Base-by-base conservation (phyloP, 2,113 vertebrate genomes). In the Solenodon paradoxus region DNA sequence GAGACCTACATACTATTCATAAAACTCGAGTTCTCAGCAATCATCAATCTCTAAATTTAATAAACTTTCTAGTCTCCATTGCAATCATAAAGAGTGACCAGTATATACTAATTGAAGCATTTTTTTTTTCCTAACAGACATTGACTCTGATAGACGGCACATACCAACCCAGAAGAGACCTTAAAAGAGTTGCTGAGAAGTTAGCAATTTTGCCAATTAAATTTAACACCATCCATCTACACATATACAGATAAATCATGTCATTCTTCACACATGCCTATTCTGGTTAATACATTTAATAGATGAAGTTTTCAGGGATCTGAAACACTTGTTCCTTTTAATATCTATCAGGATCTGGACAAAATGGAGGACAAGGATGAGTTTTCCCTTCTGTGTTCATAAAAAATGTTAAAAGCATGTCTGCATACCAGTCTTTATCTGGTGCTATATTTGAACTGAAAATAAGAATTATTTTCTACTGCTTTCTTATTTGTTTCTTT, bases 71-170 rank as follows among this genome's bases (percentile, higher is more conserved):
- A 86, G 93, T 89, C 86, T 95, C 55, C 81, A 94, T 16, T 95
- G 77, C 79, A 69, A 85, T 80, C 85, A 93, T 95, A 97, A 96
- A 75, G 53, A 92, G 20, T 88, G 95, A 96, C 59, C 61, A 90
- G 17, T 45, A 63, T n/a, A 94, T 64, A 49, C 40, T 82, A 92
- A 97, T 94, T 89, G 75, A 91, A 86, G 57, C 40, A 92, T 42
- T 57, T n/a, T 61, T 97, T 57, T 95, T 96, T 95, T 78, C 93
- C 75, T 57, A 80, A 3, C 0, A 55, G 87, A 92, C 89, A 97
- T 45, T 55, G 90, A 94, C 83, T 95, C 90, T 95, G 77, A 92
- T 45, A 91, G 71, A 93, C 77, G 40, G 77, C 28, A 97, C 92
- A 81, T 17, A 22, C 77, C 79, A 89, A 75, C 19, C 94, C 77